A percentile compares a stretch with the other conserved stretches of the same genome.
Conservation (phyloP, 2,888 invertebrate genomes). For the Pemphredon lugubris region DNA sequence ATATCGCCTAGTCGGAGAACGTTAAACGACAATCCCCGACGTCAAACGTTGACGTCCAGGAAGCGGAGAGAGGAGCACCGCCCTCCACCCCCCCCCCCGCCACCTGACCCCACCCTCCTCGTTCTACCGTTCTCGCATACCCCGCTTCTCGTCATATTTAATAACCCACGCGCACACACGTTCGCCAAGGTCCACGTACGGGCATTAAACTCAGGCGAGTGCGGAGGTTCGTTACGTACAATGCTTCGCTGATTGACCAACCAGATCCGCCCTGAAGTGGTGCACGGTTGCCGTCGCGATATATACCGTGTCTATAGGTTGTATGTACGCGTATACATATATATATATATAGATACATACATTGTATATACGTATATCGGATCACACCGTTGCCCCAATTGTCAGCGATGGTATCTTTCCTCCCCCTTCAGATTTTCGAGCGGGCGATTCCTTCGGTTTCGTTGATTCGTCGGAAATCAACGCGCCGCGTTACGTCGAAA, state of each 20-base stretch:
- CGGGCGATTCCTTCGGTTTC: constrained; percentile 53
- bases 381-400: constrained; percentile 67
- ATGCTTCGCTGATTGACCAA: constrained; percentile 75
- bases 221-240: constrained; percentile 75
- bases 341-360: too few relatives aligned
- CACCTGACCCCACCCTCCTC: not conserved
- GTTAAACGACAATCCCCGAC: constrained; percentile 50
- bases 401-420: constrained; percentile 64
- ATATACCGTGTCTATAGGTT: too few relatives aligned
- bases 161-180: constrained; percentile 69
- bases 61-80: constrained; percentile 37
- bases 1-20: constrained; percentile 13
- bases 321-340: too few relatives aligned
- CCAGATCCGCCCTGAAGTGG: constrained; percentile 74
- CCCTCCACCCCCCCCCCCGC: not conserved
- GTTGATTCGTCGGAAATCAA: not conserved
- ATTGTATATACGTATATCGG: too few relatives aligned
- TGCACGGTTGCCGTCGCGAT: constrained; percentile 64
- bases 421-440: constrained; percentile 47
- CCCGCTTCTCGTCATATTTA: constrained; percentile 66
- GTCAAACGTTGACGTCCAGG: constrained; percentile 55
- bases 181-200: constrained; percentile 65
- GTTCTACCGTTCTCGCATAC: constrained; percentile 16
- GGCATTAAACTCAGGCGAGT: constrained; percentile 69
- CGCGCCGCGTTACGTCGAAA: not conserved